Evolutionary conservation across 2,888 invertebrate genomes (phyloP), one percentile per base, ranked within the genome.

Genomic region (Helleia helle): DNA sequence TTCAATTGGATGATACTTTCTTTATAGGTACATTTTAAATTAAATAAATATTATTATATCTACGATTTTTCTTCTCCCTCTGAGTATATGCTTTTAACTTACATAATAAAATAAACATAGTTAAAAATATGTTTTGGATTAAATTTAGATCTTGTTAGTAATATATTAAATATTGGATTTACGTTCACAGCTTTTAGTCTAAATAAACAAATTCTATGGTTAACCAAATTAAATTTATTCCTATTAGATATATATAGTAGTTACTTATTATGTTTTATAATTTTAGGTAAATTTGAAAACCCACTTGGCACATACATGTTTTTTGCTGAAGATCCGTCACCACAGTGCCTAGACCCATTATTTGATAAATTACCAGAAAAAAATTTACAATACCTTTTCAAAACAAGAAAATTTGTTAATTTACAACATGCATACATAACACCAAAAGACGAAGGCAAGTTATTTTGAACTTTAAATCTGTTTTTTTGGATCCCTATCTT

Each of bases 251-350:
- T 18, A 2, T 17, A 17, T 28, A 2, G 3, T 22, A 36, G 22
- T 50, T 12, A 11, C 38, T 39, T 11, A 22, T 41, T 25, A 12
- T 28, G 9, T 42, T 38, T 8, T 36, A 17, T 6, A 28, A 12
- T 81, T 69, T 55, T 64, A 89, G 93, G 93, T 11, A 86, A 86
- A 38, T 92, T 89, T 67, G 89, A 90, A 57, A 87, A 89, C 59
- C 83, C 89, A 5, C 64, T 91, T 44, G 93, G 93, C 12, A 93
- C 93, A 9, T 89, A 90, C 50, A 75, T 93, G 62, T 91, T 93
- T 62, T 93, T 93, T 62, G 88, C 90, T 60, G 88, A 89, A 54
- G 87, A 89, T 46, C 70, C 84, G 18, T 67, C 85, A 26, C 74
- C 83, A 36, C 55, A 65, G 28, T 55, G 67, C 12, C 52, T 55